Conservation (phyloP, 2,113 vertebrate genomes). For the Ifrita kowaldi region DNA sequence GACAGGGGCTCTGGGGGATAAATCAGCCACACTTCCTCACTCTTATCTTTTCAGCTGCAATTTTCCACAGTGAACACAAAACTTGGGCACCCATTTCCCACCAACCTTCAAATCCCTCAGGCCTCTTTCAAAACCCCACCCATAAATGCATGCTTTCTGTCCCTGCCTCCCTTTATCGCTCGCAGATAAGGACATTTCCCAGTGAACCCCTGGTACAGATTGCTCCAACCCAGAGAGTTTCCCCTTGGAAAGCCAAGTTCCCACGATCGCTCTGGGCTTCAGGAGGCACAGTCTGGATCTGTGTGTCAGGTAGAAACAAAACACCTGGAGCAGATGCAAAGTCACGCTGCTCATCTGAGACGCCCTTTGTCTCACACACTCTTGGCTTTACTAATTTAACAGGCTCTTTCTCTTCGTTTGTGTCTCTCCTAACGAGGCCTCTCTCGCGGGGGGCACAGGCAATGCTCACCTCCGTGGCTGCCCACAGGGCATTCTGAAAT, state of each 20-base stretch:
- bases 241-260: not conserved
- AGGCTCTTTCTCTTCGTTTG: not conserved
- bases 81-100: conserved; percentile 13
- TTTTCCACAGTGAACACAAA: not conserved
- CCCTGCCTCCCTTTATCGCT: not conserved
- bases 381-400: not conserved
- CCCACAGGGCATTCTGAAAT: conserved; percentile 87
- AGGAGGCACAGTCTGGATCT: not conserved
- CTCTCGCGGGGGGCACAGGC: not conserved
- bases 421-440: not conserved
- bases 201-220: not conserved
- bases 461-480: conserved; percentile 84
- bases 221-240: not conserved
- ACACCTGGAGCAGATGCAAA: not conserved
- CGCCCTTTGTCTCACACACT: not conserved
- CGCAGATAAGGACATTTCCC: conserved; percentile 18
- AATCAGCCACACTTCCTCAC: not conserved
- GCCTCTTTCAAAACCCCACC: not conserved
- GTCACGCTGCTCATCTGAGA: not conserved
- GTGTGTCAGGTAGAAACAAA: not conserved
- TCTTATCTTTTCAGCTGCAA: not conserved
- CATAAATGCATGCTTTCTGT: conserved; percentile 1
- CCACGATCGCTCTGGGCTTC: not conserved
- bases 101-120: not conserved
- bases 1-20: not conserved